Base-by-base conservation (phyloP, 2,888 invertebrate genomes). In the Acanthosepion lycidas region DNA sequence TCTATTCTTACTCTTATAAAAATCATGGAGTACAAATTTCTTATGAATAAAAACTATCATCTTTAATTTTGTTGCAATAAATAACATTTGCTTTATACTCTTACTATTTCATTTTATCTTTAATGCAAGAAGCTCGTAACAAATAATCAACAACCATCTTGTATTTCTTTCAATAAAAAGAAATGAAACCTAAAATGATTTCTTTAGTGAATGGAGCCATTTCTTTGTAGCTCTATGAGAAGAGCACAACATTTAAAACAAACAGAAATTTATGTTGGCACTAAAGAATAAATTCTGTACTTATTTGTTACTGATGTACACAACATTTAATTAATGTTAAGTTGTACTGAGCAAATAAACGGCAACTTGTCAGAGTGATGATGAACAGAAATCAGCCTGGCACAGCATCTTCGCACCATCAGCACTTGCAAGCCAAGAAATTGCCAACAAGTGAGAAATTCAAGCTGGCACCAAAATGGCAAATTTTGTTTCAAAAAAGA, bases 381-480 rank as follows among this genome's bases (percentile, higher is more conserved):
- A 78, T 78, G 78, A n/a, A 23, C 78, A 78, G 59, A 59, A 59
- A 59, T 59, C 59, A 59, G 78, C 78, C 78, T n/a, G 78, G 78
- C n/a, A 78, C n/a, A 78, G n/a, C 78, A 78, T 78, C 78, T 78
- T 78, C 78, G 33, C 78, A 78, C 78, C 78, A 78, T 78, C 78
- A 78, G 78, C n/a, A 78, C 15, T 78, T 78, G 78, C 78, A 59
- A 55, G 55, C 55, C 20, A 55, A 59, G 59, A 59, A 59, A 59
- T 59, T 59, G 23, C 59, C 59, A 59, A 78, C 28, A 64, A 78
- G n/a, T n/a, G 18, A n/a, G 78, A 78, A 78, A 33, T n/a, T 78
- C n/a, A 78, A 18, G 6, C 78, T 78, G 78, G n/a, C 78, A 78
- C 12, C n/a, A 78, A 78, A 78, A 78, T 78, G 78, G 78, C 78